A percentile compares a stretch with the other conserved stretches of the same genome.
Conservation (phyloP, 2,888 invertebrate species). For the Azorinus chamasolen region DNA sequence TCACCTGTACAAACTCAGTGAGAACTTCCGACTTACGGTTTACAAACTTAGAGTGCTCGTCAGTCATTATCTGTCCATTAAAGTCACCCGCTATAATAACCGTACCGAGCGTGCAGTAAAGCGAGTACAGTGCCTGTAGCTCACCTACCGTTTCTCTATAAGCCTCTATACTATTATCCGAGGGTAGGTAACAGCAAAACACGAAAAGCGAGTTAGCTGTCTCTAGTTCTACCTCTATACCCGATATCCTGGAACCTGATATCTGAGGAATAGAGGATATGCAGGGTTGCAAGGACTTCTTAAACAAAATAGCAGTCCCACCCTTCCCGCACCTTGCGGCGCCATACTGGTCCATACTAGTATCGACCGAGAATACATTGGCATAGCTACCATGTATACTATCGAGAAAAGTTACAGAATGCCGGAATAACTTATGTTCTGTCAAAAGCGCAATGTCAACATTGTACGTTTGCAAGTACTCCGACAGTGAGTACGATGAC, state of each 20-base stretch:
- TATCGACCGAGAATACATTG: not conserved
- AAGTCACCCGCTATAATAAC: not conserved
- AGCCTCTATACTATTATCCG: not conserved
- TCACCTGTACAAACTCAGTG: no score
- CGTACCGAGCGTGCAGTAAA: not conserved
- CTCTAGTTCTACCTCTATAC: not conserved
- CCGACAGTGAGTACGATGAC: not conserved
- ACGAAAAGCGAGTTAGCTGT: not conserved
- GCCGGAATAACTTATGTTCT: constrained; percentile 3
- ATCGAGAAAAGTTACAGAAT: constrained; percentile 1
- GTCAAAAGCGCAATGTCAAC: constrained; percentile 5
- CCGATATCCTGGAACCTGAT: no score
- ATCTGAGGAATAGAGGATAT: no score
- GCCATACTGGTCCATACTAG: not conserved
- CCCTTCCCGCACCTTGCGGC: constrained; percentile 10
- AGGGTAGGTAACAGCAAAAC: constrained; percentile 7
- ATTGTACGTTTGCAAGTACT: constrained; percentile 1
- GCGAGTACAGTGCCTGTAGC: not conserved
- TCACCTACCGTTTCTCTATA: not conserved
- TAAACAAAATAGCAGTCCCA: not conserved
- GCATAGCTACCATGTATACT: not conserved
- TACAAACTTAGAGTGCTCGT: no score
- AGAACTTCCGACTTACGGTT: no score
- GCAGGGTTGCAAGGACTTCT: no score
- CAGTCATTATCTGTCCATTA: not conserved